Percentiles rank a stretch among this genome's conserved stretches.
These are phyloP conservation scores for Acleris cristana DNA, from an alignment of 2,888 invertebrate species.

Conservation along the genomic window DNA sequence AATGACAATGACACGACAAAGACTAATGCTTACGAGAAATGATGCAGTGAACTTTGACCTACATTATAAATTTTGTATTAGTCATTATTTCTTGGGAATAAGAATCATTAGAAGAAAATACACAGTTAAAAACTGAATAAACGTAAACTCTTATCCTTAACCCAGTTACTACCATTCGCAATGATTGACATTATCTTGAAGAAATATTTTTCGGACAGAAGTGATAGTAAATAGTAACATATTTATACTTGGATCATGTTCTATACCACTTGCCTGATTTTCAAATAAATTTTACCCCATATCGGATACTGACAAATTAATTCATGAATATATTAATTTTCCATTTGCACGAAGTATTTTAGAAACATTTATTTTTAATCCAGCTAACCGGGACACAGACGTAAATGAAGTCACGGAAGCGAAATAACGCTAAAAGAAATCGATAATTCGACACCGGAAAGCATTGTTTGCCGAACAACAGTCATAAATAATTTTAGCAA, in stretches of 20 bases:
- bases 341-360: background rate
- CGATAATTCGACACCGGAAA: slow-evolving; percentile 33
- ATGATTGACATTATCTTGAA: slow-evolving; percentile 30
- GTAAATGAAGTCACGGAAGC: slow-evolving; percentile 19
- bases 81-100: too few species aligned
- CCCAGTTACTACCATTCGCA: slow-evolving; percentile 18
- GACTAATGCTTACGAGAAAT: too few species aligned
- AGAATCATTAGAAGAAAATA: background rate
- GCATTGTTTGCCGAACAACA: slow-evolving; percentile 14
- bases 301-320: too few species aligned
- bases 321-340: slow-evolving; percentile 2
- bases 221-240: background rate
- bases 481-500: slow-evolving; percentile 15
- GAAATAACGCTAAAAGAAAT: slow-evolving; percentile 18
- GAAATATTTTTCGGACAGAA: slow-evolving; percentile 1
- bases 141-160: slow-evolving; percentile 16
- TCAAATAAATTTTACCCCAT: too few species aligned
- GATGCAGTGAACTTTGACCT: too few species aligned
- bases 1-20: too few species aligned
- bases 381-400: slow-evolving; percentile 9
- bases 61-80: too few species aligned
- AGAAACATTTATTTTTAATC: slow-evolving; percentile 1
- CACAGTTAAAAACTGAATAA: background rate
- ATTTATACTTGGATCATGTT: too few species aligned
- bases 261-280: too few species aligned